These are phyloP conservation scores for Psylliodes chrysocephalus DNA, from an alignment of 2,888 invertebrate species.

Conservation along the genomic window DNA sequence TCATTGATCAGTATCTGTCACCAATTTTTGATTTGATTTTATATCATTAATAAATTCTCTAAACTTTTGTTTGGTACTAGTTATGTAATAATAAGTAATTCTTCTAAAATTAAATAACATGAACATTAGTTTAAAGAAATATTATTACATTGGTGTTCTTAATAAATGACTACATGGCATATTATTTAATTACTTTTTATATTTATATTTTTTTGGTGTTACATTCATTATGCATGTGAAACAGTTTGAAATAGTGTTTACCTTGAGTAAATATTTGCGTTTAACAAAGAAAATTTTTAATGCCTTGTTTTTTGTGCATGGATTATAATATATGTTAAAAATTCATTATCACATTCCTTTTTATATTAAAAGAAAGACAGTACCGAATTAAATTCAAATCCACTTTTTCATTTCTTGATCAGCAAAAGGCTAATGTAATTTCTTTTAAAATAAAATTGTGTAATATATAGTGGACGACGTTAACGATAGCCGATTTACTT, in stretches of 20 bases:
- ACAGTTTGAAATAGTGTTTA: too few relatives aligned
- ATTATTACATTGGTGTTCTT: neutral
- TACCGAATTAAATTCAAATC: too few relatives aligned
- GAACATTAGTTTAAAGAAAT: constrained; percentile 10
- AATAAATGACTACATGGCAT: constrained; percentile 11
- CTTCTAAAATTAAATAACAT: neutral
- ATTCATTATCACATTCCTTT: too few relatives aligned
- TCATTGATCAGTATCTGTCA: neutral
- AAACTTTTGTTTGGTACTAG: neutral
- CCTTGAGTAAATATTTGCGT: too few relatives aligned
- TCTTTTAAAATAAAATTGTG: too few relatives aligned
- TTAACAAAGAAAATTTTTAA: constrained; percentile 7
- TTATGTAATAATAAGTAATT: too few relatives aligned
- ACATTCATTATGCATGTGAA: constrained; percentile 1
- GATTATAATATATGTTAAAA: neutral
- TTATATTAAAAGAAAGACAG: too few relatives aligned
- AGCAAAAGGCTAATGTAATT: too few relatives aligned
- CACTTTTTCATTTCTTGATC: too few relatives aligned
- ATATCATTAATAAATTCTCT: neutral
- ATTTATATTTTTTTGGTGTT: neutral
- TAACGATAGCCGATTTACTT: too few relatives aligned
- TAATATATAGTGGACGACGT: too few relatives aligned
- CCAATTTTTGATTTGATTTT: neutral
- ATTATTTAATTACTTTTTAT: constrained; percentile 18
- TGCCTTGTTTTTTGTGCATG: constrained; percentile 17